Base-by-base conservation (phyloP, 2,888 invertebrate species). In the Agriopis marginaria region DNA sequence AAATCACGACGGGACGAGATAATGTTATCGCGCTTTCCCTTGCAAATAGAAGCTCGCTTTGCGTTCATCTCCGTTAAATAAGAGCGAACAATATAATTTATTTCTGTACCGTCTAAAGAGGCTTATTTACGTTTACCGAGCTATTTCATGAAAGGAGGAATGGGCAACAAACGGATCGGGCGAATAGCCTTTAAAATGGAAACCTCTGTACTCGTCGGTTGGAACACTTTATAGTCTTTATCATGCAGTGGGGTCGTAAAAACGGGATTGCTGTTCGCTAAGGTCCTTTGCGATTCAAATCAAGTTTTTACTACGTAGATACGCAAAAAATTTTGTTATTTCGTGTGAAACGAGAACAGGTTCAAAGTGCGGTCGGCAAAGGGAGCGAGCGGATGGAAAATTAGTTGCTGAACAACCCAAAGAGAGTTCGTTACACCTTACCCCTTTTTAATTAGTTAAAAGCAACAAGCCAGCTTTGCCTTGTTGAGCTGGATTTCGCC, bases 241-340 rank as follows among this genome's bases (percentile, higher is more conserved):
- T 78, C 77, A 70, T 73, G 75, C 72, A 74, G 77, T 72, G 72
- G 68, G 56, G 71, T 77, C 78, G 75, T 82, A 83, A 85, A 83
- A 81, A 74, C 73, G 60, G 71, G 73, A 68, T 75, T 70, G 72
- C 63, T 70, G 75, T 75, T 73, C 63, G 49, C 47, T 76, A 76
- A 77, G 72, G 76, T 70, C 68, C 70, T 74, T 77, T 72, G 76
- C 68, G 78, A 79, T 79, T 75, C 73, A 67, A 75, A 77, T 79
- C 73, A 76, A 73, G 66, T 75, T 82, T 77, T 81, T 77, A 79
- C 72, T 72, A 74, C 63, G 71, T 66, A 73, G 77, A 82, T 79
- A 78, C 77, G 71, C 69, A 49, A 79, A 76, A 78, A 76, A 68
- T 7, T 42, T 42, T 51, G 53, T 50, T 53, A 72, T 60, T 61